phyloP scores from a whole-genome alignment of 2,888 invertebrate genomes.

The Drosophila neoperkinsi region DNA sequence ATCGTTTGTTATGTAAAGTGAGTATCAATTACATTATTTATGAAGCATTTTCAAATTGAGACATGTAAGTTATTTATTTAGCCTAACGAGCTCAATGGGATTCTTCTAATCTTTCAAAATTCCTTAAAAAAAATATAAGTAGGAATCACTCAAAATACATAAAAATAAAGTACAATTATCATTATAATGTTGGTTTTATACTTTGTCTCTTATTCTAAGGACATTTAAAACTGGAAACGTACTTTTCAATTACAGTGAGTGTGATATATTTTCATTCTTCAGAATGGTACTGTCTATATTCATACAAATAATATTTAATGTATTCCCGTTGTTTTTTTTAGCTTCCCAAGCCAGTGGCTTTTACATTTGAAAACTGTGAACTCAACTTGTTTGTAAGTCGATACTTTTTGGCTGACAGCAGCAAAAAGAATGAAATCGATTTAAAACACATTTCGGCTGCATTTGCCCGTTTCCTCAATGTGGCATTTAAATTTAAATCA shows the following conservation, averaged over 20 bases:
- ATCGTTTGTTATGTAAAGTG: not conserved
- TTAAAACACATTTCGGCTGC: slow-evolving; percentile 59
- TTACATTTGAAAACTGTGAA: slow-evolving; percentile 18
- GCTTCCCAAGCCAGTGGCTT: slow-evolving; percentile 3
- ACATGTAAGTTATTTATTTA: not conserved
- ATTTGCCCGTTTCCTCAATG: slow-evolving; percentile 46
- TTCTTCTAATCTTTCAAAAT: not conserved
- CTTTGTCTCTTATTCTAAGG: not conserved
- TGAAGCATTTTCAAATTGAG: not conserved
- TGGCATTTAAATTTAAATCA: slow-evolving; percentile 56
- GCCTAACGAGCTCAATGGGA: not conserved
- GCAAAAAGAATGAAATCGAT: slow-evolving; percentile 55
- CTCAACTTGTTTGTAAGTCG: slow-evolving; percentile 44
- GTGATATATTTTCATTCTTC: not conserved
- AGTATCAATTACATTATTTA: not conserved
- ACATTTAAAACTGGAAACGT: not conserved
- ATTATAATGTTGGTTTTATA: not conserved
- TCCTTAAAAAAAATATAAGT: not conserved
- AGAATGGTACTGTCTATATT: not conserved
- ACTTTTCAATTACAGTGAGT: not conserved
- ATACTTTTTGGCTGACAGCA: slow-evolving; percentile 50
- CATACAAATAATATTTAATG: not conserved
- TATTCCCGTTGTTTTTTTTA: not conserved
- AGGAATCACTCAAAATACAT: not conserved
- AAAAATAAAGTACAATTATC: not conserved